Evolutionary conservation across 2,113 vertebrate genomes (phyloP), one percentile per base, ranked within the genome.

Genomic region (Dasyprocta punctata): DNA sequence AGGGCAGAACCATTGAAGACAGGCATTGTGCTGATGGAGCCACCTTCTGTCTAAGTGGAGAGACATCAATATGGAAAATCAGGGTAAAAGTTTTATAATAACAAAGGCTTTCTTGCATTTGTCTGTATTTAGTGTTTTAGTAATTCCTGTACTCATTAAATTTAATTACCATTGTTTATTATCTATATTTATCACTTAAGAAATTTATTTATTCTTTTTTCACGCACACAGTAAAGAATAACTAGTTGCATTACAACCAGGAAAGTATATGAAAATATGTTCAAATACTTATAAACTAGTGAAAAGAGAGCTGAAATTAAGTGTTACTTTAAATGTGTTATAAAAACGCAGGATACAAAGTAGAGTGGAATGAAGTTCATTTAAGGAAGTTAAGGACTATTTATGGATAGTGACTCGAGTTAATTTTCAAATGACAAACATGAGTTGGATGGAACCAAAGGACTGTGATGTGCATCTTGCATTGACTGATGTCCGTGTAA

Each of bases 1-100:
- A 86, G 47, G 28, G 49, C 28, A 30, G 98, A 97, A 14, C 28
- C 87, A 41, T 97, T 98, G 80, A 97, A 93, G 87, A 96, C 97
- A 82, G 98, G 97, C 97, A 98, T 98, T 14, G 9, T 77, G 41
- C 2, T 58, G n/a, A 65, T 49, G 36, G 28, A 84, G n/a, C 11
- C 0, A 26, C 24, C 19, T 24, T 63, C n/a, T 47, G 17, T 67
- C 95, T 95, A 60, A 12, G 11, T 41, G 16, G 14, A 17, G n/a
- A 97, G 26, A 92, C 1, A 67, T 56, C 36, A 92, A 89, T 4
- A 85, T 65, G 58, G 17, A 90, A 95, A 65, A 54, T 94, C 67
- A 88, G 1, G 17, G 36, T 44, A 16, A 52, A 83, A 78, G 19
- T 33, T n/a, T 20, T 54, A 6, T 13, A 58, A 54, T 20, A 85